These are phyloP conservation scores for Acipenser transmontanus DNA, from an alignment of 2,797 vertebrate genomes.

Conservation along the genomic window DNA sequence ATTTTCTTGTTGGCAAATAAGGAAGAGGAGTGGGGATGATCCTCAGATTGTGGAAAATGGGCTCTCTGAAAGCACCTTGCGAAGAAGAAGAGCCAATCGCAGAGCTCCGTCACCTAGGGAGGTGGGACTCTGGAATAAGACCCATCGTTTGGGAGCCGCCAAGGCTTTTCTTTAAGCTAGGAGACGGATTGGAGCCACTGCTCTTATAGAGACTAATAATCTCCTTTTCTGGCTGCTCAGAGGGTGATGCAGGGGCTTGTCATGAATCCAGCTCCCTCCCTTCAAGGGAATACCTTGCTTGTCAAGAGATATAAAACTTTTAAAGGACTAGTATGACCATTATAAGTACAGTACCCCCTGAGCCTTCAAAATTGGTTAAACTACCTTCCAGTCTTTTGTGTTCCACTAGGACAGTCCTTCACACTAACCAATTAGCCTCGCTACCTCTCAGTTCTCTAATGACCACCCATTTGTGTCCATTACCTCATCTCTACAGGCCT, in stretches of 20 bases:
- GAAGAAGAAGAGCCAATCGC: slow-evolving; percentile 37
- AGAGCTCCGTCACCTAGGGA: slow-evolving; percentile 17
- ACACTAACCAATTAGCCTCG: no score
- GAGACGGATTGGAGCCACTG: slow-evolving; percentile 19
- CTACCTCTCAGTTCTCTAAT: no score
- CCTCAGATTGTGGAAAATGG: slow-evolving; percentile 52
- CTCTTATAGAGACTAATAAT: slow-evolving; percentile 16
- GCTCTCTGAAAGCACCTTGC: slow-evolving; percentile 40
- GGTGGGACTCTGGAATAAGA: slow-evolving; percentile 22
- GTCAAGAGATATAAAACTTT: neutral
- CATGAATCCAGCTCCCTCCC: slow-evolving; percentile 29
- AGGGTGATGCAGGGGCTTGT: slow-evolving; percentile 18
- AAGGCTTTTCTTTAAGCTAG: slow-evolving; percentile 26
- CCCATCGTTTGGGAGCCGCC: slow-evolving; percentile 19
- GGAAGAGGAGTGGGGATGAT: slow-evolving; percentile 37
- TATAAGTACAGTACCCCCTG: no score
- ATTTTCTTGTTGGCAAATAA: slow-evolving; percentile 40
- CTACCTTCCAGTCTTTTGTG: no score
- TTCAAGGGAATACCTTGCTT: neutral
- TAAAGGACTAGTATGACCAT: neutral
- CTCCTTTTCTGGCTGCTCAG: slow-evolving; percentile 21
- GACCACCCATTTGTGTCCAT: no score
- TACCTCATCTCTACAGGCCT: no score
- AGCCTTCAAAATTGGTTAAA: no score
- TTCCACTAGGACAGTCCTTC: no score